phyloP scores from a whole-genome alignment of 2,888 invertebrate genomes.

The Parasteatoda lunata region DNA sequence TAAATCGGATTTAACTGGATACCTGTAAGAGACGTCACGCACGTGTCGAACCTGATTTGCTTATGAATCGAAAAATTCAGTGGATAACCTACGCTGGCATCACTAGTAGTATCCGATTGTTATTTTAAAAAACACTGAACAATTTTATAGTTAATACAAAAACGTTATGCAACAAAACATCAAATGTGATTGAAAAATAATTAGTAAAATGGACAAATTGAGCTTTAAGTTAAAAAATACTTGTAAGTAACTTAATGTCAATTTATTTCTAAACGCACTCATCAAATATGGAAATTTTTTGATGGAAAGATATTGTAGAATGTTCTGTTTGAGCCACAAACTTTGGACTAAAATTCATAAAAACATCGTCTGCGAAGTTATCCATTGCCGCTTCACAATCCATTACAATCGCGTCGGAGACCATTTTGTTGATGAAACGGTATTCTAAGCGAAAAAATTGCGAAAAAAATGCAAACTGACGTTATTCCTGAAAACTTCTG shows the following conservation, averaged over 20 bases:
- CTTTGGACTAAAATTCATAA: not conserved
- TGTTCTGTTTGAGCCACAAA: not conserved
- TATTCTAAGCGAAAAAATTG: not conserved
- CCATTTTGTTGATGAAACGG: slow-evolving; percentile 30
- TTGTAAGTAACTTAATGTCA: not conserved
- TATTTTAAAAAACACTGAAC: too few species aligned
- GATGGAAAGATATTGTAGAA: not conserved
- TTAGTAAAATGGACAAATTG: too few species aligned
- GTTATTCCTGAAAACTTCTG: slow-evolving; percentile 27
- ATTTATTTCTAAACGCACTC: not conserved
- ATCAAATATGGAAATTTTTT: not conserved
- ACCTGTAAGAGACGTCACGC: too few species aligned
- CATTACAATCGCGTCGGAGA: slow-evolving; percentile 37
- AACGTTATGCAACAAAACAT: too few species aligned
- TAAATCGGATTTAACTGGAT: too few species aligned
- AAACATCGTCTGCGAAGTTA: not conserved
- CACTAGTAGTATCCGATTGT: too few species aligned
- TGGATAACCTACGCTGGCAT: too few species aligned
- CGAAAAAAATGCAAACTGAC: slow-evolving; percentile 42
- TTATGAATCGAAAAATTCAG: too few species aligned
- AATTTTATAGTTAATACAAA: too few species aligned
- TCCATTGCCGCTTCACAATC: slow-evolving; percentile 36
- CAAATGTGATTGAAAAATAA: too few species aligned
- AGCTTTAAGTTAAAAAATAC: too few species aligned
- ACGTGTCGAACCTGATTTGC: too few species aligned